Evolutionary conservation across 2,113 vertebrate genomes (phyloP), one percentile per base, ranked within the genome.

Genomic region (Aphelocoma coerulescens): DNA sequence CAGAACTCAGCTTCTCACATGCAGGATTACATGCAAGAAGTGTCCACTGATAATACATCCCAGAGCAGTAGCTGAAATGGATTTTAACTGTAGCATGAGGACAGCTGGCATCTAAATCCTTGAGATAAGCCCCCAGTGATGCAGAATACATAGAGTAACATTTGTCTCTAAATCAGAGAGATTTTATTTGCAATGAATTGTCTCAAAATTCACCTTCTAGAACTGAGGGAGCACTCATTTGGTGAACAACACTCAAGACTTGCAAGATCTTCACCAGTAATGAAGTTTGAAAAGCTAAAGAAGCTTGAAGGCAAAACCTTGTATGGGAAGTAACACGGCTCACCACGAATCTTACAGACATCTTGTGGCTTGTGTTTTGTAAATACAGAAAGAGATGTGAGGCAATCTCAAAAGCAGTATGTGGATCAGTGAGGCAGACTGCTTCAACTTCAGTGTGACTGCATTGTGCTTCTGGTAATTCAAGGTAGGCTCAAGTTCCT

Each of bases 51-150:
- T 55, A 79, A 90, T 10, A 80, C 13, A 83, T 30, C 33, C 27
- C 28, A 55, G 33, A 63, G 23, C 8, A 92, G 59, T 7, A 71
- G 59, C 35, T 3, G 2, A 92, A 93, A 62, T 59, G 46, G 76
- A 77, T 93, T 94, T 93, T 43, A 86, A 86, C 85, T 62, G 41
- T 26, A 93, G 51, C 59, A 86, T 6, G 1, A 85, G 54, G 41
- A 85, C 94, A 96, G 88, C 88, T 95, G 86, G 67, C 63, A 91
- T 43, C 16, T 3, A 7, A 92, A 93, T 92, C 80, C 48, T 73
- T 59, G n/a, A 63, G 91, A 92, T 95, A 95, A 95, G 55, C 59
- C 63, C 51, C 52, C 48, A 59, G 26, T 92, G 88, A 84, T 43
- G 39, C 71, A 92, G 59, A 94, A 91, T 52, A 91, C 1, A 0